Base-by-base conservation (phyloP, 2,797 vertebrate species). In the Momotus momota region DNA sequence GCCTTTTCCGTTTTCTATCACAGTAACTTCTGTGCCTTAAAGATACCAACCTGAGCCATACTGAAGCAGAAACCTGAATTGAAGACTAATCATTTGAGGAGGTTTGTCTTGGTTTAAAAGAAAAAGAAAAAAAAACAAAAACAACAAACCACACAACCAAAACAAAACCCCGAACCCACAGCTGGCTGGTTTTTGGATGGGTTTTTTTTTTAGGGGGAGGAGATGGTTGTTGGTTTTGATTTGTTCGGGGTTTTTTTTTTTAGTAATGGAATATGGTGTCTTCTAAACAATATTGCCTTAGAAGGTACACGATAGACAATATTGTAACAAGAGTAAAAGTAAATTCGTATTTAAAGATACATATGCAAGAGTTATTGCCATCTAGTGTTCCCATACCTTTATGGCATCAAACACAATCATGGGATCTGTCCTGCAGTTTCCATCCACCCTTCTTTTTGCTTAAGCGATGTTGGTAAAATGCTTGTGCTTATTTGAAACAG, bases 331-430 rank as follows among this genome's bases (percentile, higher is more conserved):
- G 17, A 80, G 23, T 52, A 72, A 84, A 52, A 62, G 14, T 35
- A 29, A 51, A 85, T 45, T 64, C 71, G 9, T 58, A 14, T 29
- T 62, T 71, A 51, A 75, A 79, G n/a, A 40, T 65, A 21, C 3
- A 1, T 6, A 8, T 49, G 35, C 29, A 70, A 78, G 54, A 48
- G 33, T 93, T 96, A 87, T 97, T 96, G 96, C 94, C 93, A 97
- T 89, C 96, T 97, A 95, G 96, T 77, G 95, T 97, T 95, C 55
- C 71, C 27, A 22, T 73, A 75, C 23, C 64, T 93, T 93, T 90
- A 95, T 91, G 85, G 67, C 94, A 96, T 55, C 67, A 46, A 75
- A 86, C 35, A 31, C n/a, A 15, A 31, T 22, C 31, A 45, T 27
- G 16, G 27, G 31, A 93, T 60, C 26, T 16, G 27, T 48, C 64